phyloP scores from a whole-genome alignment of 2,797 vertebrate species.

The Tolypeutes matacus region DNA sequence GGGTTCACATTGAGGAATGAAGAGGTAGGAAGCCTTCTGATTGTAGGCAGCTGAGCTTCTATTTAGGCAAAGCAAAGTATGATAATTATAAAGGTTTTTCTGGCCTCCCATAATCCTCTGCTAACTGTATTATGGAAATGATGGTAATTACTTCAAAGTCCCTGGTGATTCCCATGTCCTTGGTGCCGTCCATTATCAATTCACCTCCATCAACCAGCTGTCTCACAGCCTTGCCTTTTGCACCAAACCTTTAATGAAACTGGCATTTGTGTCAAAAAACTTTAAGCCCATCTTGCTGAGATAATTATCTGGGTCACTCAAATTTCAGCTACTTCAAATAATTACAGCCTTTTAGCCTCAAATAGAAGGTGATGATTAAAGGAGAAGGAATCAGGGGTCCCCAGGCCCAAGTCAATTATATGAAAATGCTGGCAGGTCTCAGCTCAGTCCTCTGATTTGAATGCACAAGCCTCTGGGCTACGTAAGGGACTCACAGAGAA shows the following conservation, averaged over 20 bases:
- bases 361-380: constrained; percentile 78
- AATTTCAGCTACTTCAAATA: constrained; percentile 83
- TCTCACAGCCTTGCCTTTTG: constrained; percentile 73
- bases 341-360: constrained; percentile 81
- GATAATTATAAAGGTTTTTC: constrained; percentile 35
- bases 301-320: constrained; percentile 82
- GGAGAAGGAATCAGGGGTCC: constrained; percentile 60
- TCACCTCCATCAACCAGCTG: constrained; percentile 77
- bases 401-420: constrained; percentile 72
- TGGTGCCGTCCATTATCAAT: constrained; percentile 66
- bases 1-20: not conserved
- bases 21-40: constrained; percentile 29
- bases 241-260: constrained; percentile 77
- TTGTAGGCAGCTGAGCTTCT: not conserved
- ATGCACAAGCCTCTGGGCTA: constrained; percentile 62
- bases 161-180: constrained; percentile 45
- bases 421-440: constrained; percentile 54
- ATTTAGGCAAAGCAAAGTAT: constrained; percentile 46
- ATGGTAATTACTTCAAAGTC: constrained; percentile 61
- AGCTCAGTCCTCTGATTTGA: constrained; percentile 53
- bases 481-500: constrained; percentile 28
- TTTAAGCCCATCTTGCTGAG: constrained; percentile 80
- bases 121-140: constrained; percentile 69
- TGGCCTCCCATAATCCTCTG: constrained; percentile 51
- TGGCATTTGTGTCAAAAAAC: constrained; percentile 79